Conservation (phyloP, 1,140 invertebrate genomes). For the Camponotus floridanus region DNA sequence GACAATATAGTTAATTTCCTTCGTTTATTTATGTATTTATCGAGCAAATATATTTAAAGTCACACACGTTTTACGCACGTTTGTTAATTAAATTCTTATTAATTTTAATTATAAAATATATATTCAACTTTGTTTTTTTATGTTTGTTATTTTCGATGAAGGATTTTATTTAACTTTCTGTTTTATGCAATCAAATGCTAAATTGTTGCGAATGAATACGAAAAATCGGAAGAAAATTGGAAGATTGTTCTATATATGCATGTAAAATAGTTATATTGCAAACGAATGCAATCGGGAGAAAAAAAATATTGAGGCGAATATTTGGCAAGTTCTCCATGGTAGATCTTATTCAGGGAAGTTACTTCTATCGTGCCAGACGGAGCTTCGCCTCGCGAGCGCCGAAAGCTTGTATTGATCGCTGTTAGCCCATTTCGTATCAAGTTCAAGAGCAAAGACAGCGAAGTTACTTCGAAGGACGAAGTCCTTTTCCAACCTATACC, state of each 20-base stretch:
- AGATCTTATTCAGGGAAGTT: conserved; percentile 43
- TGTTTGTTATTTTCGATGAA: background rate
- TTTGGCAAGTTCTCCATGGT: background rate
- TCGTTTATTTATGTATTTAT: background rate
- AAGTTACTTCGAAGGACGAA: conserved; percentile 60
- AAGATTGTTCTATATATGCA: background rate
- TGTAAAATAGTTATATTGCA: no score
- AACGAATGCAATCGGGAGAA: background rate
- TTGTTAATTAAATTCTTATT: background rate
- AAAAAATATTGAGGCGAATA: conserved; percentile 12
- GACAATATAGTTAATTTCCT: background rate
- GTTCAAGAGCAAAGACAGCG: conserved; percentile 81
- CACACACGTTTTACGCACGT: no score
- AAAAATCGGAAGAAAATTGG: background rate
- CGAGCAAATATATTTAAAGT: background rate
- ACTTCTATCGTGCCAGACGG: conserved; percentile 39
- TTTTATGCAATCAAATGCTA: background rate
- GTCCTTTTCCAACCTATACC: conserved; percentile 32
- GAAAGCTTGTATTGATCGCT: conserved; percentile 84
- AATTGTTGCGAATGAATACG: background rate
- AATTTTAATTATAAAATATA: conserved; percentile 13
- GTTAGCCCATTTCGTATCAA: conserved; percentile 83
- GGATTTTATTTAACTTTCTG: background rate
- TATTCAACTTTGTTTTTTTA: background rate
- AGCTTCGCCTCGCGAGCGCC: conserved; percentile 80